Conservation (phyloP, 2,797 vertebrate genomes). For the Novumbra hubbsi region DNA sequence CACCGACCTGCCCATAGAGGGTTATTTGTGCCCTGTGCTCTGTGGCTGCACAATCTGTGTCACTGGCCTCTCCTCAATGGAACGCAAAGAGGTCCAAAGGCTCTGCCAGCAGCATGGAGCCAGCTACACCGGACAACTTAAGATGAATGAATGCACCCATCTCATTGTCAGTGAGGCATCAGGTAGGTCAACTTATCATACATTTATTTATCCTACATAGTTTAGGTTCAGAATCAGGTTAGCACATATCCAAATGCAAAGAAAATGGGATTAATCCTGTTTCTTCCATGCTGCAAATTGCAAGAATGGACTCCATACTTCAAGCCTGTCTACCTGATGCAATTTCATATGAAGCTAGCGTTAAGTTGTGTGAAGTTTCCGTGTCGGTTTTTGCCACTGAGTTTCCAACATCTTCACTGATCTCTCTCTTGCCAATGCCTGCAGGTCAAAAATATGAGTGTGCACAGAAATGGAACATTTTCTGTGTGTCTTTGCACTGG, state of each 20-base stretch:
- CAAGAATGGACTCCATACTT: background rate
- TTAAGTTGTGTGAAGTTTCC: background rate
- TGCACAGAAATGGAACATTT: conserved; percentile 94
- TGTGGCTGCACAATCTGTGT: conserved; percentile 92
- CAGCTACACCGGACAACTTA: conserved; percentile 90
- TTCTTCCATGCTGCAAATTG: background rate
- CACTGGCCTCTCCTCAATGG: conserved; percentile 83
- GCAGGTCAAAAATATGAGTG: conserved; percentile 97
- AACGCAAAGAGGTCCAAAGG: conserved; percentile 88
- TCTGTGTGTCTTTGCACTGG: conserved; percentile 91
- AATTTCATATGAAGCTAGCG: background rate
- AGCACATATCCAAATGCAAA: background rate
- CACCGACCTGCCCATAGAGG: conserved; percentile 80
- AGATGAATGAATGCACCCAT: conserved; percentile 97
- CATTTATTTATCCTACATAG: background rate
- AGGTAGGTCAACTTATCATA: conserved; percentile 65
- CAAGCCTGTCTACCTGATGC: background rate
- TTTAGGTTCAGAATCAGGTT: background rate
- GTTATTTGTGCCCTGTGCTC: conserved; percentile 87
- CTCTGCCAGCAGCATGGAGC: conserved; percentile 86
- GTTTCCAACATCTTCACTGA: background rate
- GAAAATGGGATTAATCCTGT: background rate
- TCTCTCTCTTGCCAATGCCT: conserved; percentile 7
- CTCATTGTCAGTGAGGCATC: conserved; percentile 94
- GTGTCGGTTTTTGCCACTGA: background rate